These are phyloP conservation scores for Orussus abietinus DNA, from an alignment of 1,140 invertebrate species.

Conservation along the genomic window DNA sequence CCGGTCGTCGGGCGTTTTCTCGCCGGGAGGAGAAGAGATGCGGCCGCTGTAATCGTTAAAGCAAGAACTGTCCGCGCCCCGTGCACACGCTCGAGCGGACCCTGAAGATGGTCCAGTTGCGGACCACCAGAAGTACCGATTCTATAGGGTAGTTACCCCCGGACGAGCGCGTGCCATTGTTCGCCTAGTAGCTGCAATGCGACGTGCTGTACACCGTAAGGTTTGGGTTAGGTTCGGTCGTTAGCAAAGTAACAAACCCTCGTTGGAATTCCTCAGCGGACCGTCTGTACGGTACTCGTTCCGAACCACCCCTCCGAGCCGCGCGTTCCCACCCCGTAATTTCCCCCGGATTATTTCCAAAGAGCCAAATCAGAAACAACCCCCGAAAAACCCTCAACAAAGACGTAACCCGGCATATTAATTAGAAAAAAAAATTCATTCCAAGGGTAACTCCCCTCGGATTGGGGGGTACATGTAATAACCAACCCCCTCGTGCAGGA, in stretches of 20 bases:
- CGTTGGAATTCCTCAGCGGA: slow-evolving; percentile 16
- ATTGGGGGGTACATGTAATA: no score
- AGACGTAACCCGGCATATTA: no score
- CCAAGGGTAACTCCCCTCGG: no score
- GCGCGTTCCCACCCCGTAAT: no score
- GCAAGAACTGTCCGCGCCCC: slow-evolving; percentile 2
- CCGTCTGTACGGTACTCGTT: neutral
- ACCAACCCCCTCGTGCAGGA: no score
- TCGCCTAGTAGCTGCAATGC: slow-evolving; percentile 37
- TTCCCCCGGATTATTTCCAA: no score
- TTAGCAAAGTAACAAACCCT: slow-evolving; percentile 35
- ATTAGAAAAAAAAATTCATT: no score
- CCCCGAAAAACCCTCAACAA: no score
- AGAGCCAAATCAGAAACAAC: no score
- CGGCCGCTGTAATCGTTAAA: slow-evolving; percentile 13
- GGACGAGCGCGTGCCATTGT: slow-evolving; percentile 31
- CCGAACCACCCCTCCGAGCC: neutral
- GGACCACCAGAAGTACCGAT: slow-evolving; percentile 20
- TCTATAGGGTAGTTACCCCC: slow-evolving; percentile 36
- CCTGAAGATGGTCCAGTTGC: slow-evolving; percentile 1
- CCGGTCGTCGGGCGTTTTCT: no score
- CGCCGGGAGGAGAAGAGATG: no score
- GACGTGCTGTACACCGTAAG: slow-evolving; percentile 33
- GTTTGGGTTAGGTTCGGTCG: slow-evolving; percentile 34
- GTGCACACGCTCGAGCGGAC: neutral